Conservation (phyloP, 2,888 invertebrate species). For the Himalopsyche kuldschensis region DNA sequence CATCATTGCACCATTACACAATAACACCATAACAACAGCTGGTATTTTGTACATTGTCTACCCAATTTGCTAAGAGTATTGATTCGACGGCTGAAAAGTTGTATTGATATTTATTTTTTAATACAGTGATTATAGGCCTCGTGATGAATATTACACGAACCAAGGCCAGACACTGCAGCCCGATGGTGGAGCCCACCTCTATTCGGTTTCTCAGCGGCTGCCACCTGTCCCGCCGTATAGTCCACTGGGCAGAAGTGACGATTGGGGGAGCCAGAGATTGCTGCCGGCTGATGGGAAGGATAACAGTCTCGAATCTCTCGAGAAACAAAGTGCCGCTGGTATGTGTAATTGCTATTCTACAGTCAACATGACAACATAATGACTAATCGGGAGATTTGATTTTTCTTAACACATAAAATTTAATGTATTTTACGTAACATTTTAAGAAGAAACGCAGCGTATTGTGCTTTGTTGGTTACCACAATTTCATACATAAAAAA, state of each 20-base stretch:
- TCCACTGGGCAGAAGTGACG: constrained; percentile 56
- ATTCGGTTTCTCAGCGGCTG: constrained; percentile 64
- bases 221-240: constrained; percentile 56
- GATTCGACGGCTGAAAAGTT: background rate
- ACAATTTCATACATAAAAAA: background rate
- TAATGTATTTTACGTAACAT: background rate
- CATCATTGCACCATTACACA: no score
- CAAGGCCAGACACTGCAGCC: constrained; percentile 58
- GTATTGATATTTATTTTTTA: background rate
- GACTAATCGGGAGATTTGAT: no score
- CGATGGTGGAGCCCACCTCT: constrained; percentile 59
- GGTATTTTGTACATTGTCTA: no score
- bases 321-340: constrained; percentile 59
- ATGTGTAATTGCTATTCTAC: constrained; percentile 16
- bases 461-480: background rate
- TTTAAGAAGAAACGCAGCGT: background rate
- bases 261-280: constrained; percentile 59
- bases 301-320: constrained; percentile 57
- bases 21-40: no score
- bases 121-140: constrained; percentile 56
- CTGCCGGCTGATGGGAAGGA: constrained; percentile 57
- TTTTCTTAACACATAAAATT: background rate
- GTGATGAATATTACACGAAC: constrained; percentile 58
- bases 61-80: no score
- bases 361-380: no score